Evolutionary conservation across 2,113 vertebrate genomes (phyloP).

Genomic region (Blennius ocellaris): DNA sequence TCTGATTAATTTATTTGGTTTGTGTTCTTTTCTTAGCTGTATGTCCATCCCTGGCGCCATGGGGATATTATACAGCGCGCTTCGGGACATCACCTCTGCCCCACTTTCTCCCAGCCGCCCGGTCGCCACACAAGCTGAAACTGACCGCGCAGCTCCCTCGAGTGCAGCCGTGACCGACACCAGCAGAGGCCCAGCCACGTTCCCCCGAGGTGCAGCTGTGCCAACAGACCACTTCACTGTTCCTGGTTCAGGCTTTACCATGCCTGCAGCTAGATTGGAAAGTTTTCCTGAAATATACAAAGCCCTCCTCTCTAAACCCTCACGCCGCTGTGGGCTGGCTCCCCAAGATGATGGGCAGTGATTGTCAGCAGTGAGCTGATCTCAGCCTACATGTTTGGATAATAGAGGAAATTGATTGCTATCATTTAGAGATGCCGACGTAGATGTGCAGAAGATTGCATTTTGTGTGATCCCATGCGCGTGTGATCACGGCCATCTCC

Average conservation of each 20-base stretch:
- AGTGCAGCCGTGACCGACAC: conserved; percentile 17
- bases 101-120: neutral
- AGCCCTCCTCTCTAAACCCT: conserved; percentile 36
- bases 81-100: conserved; percentile 43
- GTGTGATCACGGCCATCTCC: conserved; percentile 9
- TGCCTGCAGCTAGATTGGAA: conserved; percentile 51
- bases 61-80: conserved; percentile 77
- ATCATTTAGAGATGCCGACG: conserved; percentile 15
- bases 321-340: conserved; percentile 41
- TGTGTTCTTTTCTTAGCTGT: conserved; percentile 71
- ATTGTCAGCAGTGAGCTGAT: conserved; percentile 40
- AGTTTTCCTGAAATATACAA: conserved; percentile 57
- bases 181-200: neutral
- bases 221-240: conserved; percentile 11
- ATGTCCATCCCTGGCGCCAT: conserved; percentile 87
- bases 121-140: conserved; percentile 25
- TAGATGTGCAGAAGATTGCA: conserved; percentile 5
- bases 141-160: conserved; percentile 14
- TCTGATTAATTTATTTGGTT: neutral
- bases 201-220: conserved; percentile 46
- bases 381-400: conserved; percentile 4
- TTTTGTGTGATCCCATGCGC: conserved; percentile 12
- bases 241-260: conserved; percentile 40
- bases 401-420: too few relatives aligned
- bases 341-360: conserved; percentile 44